phyloP scores from a whole-genome alignment of 2,797 vertebrate genomes.

The Todus mexicanus region DNA sequence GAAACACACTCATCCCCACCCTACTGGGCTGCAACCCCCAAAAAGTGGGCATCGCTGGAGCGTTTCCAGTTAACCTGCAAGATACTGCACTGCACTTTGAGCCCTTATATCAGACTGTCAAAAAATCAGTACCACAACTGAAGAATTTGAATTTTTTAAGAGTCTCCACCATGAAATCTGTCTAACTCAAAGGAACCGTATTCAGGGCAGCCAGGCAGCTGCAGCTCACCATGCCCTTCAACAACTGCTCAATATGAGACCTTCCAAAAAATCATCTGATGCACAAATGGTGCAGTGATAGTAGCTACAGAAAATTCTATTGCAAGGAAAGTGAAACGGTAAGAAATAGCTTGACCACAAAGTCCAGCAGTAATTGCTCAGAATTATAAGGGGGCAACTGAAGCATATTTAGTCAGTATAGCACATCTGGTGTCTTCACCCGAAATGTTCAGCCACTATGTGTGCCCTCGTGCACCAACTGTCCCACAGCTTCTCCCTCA shows the following conservation, averaged over 20 bases:
- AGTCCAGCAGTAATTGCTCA: background rate
- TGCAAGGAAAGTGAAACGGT: background rate
- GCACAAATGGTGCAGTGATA: background rate
- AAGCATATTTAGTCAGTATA: fast-evolving
- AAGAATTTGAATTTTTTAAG: background rate
- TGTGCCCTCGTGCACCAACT: too few relatives aligned
- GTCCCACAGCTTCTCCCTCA: background rate
- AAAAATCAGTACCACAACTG: background rate
- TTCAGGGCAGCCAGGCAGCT: background rate
- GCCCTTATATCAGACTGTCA: background rate
- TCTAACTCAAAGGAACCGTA: background rate
- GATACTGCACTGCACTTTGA: fast-evolving
- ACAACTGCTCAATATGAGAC: background rate
- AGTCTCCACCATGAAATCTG: background rate
- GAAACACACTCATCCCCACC: fast-evolving
- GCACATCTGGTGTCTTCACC: background rate
- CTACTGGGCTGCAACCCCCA: background rate
- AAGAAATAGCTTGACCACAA: background rate
- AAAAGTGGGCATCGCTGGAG: too few relatives aligned
- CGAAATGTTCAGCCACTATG: background rate
- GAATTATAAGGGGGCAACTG: background rate
- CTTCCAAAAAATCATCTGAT: background rate
- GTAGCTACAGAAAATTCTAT: background rate
- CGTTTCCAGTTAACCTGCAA: background rate
- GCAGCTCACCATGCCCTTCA: background rate